A percentile compares a stretch with the other conserved stretches of the same genome.
Conservation (phyloP, 2,113 vertebrate genomes). For the Seriola quinqueradiata region DNA sequence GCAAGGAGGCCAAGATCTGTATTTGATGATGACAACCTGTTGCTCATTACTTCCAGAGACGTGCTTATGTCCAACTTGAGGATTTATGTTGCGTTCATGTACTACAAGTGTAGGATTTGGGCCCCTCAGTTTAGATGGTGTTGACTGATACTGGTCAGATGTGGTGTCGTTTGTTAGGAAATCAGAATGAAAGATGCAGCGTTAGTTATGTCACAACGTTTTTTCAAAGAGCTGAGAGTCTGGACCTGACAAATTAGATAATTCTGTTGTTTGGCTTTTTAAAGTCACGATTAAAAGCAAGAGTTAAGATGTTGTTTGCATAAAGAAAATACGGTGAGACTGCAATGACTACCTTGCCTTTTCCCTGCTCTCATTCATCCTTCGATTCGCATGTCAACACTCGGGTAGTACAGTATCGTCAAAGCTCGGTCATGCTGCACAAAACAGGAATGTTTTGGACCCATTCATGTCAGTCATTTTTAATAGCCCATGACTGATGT, state of each 20-base stretch:
- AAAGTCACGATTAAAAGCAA: too few relatives aligned
- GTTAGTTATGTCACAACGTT: background rate
- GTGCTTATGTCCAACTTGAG: background rate
- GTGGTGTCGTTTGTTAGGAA: background rate
- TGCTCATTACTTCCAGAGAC: conserved; percentile 25
- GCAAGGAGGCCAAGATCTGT: conserved; percentile 13
- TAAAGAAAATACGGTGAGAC: too few relatives aligned
- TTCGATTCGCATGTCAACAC: conserved; percentile 28
- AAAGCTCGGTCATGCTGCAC: conserved; percentile 17
- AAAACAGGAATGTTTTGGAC: conserved; percentile 41
- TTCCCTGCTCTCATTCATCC: background rate
- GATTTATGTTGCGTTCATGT: conserved; percentile 26
- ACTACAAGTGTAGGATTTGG: conserved; percentile 26
- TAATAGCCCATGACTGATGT: conserved; percentile 30
- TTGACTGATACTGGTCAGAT: conserved; percentile 22
- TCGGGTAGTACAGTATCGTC: conserved; percentile 32
- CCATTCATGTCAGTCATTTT: conserved; percentile 61
- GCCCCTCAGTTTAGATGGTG: conserved; percentile 5
- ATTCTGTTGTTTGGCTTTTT: background rate
- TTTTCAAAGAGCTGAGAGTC: too few relatives aligned
- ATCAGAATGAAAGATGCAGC: conserved; percentile 7
- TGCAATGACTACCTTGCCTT: background rate
- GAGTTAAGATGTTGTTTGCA: too few relatives aligned
- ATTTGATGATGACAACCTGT: conserved; percentile 33
- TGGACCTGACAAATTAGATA: background rate